Evolutionary conservation across 2,888 invertebrate species (phyloP), one percentile per base, ranked within the genome.

Genomic region (Brachypterus glaber): DNA sequence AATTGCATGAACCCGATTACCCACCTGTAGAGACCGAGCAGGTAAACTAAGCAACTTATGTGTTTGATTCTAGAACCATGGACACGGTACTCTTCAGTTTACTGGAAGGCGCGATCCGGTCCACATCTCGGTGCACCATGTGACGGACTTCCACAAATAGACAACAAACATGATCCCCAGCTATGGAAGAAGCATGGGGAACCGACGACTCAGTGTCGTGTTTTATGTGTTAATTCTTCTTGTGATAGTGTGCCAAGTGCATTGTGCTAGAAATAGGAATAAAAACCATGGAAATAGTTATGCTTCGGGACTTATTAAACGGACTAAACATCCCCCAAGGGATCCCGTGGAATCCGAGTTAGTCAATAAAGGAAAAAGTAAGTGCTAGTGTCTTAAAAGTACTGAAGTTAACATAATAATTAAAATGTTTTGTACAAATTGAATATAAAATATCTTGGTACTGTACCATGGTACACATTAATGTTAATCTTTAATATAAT

Each of bases 321-420:
- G 30, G 30, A 29, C 11, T 7, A n/a, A 7, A 12, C 7, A 12
- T 7, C 30, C 11, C 8, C 30, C 11, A 16, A 27, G 38, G 31
- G 15, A 41, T 32, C 57, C 58, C 30, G 52, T 54, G 45, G 59
- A 61, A 16, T 48, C 52, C 5, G 60, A 61, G 46, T 56, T 59
- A 43, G 47, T 55, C 45, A 59, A 55, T 37, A 63, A 62, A 49
- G 62, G 60, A 44, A 63, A 62, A 54, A 63, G 63, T 63, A 59
- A 62, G 63, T 58, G 31, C 3, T 12, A 11, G 16, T 26, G 27
- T 16, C n/a, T n/a, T n/a, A n/a, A n/a, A n/a, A n/a, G n/a, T n/a
- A n/a, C n/a, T n/a, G n/a, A n/a, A n/a, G n/a, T n/a, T n/a, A n/a
- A n/a, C n/a, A n/a, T n/a, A n/a, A n/a, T n/a, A n/a, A n/a, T n/a